A percentile compares a stretch with the other conserved stretches of the same genome.
Evolutionary conservation across 2,113 vertebrate genomes (phyloP).

Genomic region (Dasyprocta punctata): DNA sequence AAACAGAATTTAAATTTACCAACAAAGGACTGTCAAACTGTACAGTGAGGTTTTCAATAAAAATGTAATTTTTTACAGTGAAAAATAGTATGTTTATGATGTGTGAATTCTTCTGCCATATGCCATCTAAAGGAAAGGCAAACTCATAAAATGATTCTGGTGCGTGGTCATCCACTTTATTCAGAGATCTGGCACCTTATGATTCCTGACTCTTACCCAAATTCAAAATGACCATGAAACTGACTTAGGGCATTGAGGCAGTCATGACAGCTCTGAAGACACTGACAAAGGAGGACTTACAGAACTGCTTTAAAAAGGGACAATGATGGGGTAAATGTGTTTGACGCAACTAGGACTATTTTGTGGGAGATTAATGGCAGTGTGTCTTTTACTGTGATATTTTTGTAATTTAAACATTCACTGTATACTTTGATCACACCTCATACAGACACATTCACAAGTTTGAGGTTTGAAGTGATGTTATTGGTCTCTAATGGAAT

Average conservation of each 20-base stretch:
- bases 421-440: neutral
- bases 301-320: neutral
- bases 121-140: neutral
- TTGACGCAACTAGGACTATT: neutral
- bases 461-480: neutral
- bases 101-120: neutral
- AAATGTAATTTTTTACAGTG: neutral
- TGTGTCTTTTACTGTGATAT: neutral
- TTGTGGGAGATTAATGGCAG: neutral
- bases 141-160: neutral
- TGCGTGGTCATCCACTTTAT: neutral
- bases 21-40: neutral
- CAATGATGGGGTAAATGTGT: neutral
- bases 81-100: neutral
- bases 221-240: neutral
- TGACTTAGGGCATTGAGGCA: neutral
- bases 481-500: slow-evolving; percentile 27
- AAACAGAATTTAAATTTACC: neutral
- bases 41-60: neutral
- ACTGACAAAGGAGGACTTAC: neutral
- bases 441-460: neutral
- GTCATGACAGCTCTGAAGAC: neutral
- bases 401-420: neutral
- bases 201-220: neutral
- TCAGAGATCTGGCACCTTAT: neutral